phyloP scores from a whole-genome alignment of 2,113 vertebrate genomes.

The Halcyon senegalensis region DNA sequence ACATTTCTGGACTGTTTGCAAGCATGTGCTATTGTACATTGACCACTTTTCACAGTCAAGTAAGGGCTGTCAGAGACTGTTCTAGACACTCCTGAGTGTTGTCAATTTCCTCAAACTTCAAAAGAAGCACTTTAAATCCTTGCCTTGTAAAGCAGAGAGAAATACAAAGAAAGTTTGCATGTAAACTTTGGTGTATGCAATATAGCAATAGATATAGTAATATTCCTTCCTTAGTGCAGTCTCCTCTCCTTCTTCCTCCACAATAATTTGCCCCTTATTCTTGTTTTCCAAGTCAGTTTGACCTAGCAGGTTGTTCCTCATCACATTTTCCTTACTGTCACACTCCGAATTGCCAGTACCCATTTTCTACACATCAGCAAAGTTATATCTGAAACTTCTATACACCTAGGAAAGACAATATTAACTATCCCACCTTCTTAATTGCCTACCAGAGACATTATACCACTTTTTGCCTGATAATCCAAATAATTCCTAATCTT shows the following conservation, averaged over 20 bases:
- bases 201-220: not conserved
- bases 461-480: not conserved
- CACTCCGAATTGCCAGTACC: not conserved
- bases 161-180: not conserved
- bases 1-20: not conserved
- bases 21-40: accelerated
- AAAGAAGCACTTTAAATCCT: not conserved
- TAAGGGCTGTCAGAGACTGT: not conserved
- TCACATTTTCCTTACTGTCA: not conserved
- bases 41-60: not conserved
- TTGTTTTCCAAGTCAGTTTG: not conserved
- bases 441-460: not conserved
- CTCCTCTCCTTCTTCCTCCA: not conserved
- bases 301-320: not conserved
- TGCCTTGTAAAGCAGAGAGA: not conserved
- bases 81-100: not conserved
- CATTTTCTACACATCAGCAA: not conserved
- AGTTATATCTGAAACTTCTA: not conserved
- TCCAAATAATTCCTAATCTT: not conserved
- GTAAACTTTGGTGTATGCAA: not conserved
- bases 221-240: not conserved
- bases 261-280: not conserved
- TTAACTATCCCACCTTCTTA: not conserved
- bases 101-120: not conserved
- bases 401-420: not conserved